Conservation (phyloP, 2,888 invertebrate genomes). For the Ptychoptera contaminata region DNA sequence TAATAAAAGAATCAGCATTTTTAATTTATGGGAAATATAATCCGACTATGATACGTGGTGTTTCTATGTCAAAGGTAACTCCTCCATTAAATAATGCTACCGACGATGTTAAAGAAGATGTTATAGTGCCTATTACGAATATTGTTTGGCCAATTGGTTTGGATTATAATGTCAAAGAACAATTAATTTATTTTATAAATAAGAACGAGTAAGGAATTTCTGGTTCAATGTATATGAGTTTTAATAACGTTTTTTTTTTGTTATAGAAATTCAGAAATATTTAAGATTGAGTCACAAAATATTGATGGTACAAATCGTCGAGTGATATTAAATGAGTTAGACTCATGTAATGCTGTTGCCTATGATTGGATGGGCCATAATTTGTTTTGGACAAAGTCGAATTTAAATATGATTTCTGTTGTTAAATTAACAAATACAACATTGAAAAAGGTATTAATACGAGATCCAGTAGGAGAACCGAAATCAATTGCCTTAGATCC, state of each 20-base stretch:
- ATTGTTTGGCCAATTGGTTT: constrained; percentile 47
- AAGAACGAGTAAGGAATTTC: constrained; percentile 25
- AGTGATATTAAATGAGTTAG: constrained; percentile 35
- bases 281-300: constrained; percentile 46
- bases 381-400: constrained; percentile 63
- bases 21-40: constrained; percentile 47
- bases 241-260: constrained; percentile 6
- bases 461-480: constrained; percentile 34
- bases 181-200: constrained; percentile 49
- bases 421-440: constrained; percentile 43
- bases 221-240: constrained; percentile 10
- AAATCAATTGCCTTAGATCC: constrained; percentile 56
- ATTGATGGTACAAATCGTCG: constrained; percentile 42
- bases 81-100: not conserved
- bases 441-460: constrained; percentile 35
- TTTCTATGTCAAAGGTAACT: constrained; percentile 26
- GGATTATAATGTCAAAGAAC: constrained; percentile 46
- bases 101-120: constrained; percentile 24
- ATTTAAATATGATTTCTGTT: constrained; percentile 45
- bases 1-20: constrained; percentile 43
- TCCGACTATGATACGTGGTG: constrained; percentile 56
- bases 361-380: constrained; percentile 72
- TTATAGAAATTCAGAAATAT: constrained; percentile 23
- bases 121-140: constrained; percentile 53
- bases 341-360: constrained; percentile 50